Percentiles rank a stretch among this genome's conserved stretches.
Evolutionary conservation across 1,140 invertebrate genomes (phyloP).

Genomic region (Cotesia vestalis): DNA sequence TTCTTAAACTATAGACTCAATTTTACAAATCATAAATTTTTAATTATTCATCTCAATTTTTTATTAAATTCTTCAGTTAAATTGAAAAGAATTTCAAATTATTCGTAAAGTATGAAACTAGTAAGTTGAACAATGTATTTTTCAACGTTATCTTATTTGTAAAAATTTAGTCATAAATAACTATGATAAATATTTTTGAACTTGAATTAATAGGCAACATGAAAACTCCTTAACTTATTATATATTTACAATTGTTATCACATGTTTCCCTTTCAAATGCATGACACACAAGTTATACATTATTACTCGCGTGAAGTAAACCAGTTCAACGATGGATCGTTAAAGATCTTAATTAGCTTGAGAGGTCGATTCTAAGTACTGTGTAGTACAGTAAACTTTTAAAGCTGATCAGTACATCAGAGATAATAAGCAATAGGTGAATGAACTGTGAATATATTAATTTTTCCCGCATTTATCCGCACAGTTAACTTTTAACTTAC

Average conservation of each 20-base stretch:
- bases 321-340: conserved; percentile 18
- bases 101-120: too few relatives aligned
- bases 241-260: neutral
- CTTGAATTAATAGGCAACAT: too few relatives aligned
- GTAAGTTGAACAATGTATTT: too few relatives aligned
- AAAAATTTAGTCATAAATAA: too few relatives aligned
- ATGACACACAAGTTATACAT: conserved; percentile 8
- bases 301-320: conserved; percentile 17
- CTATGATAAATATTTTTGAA: too few relatives aligned
- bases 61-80: too few relatives aligned
- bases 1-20: too few relatives aligned
- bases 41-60: too few relatives aligned
- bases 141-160: too few relatives aligned
- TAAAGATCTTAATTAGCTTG: conserved; percentile 23
- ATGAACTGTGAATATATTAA: neutral
- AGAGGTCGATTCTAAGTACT: conserved; percentile 11
- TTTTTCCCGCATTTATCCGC: neutral
- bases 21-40: too few relatives aligned
- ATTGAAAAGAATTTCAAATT: too few relatives aligned
- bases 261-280: conserved; percentile 21
- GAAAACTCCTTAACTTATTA: too few relatives aligned
- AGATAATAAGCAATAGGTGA: conserved; percentile 19
- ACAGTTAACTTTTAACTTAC: neutral
- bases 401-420: conserved; percentile 8
- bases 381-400: neutral